Evolutionary conservation across 2,888 invertebrate genomes (phyloP), one percentile per base, ranked within the genome.

Genomic region (Halocaridina rubra): DNA sequence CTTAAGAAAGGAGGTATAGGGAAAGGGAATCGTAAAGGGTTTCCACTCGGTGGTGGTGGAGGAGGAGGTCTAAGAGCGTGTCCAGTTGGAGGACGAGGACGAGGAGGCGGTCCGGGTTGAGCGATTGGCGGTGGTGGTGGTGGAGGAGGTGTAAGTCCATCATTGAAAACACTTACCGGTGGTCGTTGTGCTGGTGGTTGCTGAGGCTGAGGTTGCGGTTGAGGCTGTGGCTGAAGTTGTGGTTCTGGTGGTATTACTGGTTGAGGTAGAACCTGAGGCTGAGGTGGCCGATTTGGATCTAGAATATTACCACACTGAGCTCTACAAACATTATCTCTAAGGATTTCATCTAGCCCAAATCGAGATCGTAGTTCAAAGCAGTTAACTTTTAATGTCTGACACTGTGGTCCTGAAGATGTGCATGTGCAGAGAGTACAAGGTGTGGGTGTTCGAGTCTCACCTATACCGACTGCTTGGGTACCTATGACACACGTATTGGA

Each of bases 391-490:
- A 81, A 76, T 4, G 87, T 85, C 75, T 87, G 87, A 59, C 87
- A 87, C 79, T 85, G 84, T 2, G 81, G 96, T 90, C 97, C 97
- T 91, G 96, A 96, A 22, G 92, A 92, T 8, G 96, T 95, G 90
- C 97, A 97, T 85, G 96, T 94, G 90, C 97, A 97, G 80, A 96
- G 96, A 0, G 96, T 97, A 90, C 97, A 97, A 2, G 97, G 97
- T n/a, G 95, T 94, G 0, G 96, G 96, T 91, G 97, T 95, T 27
- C 95, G 95, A 0, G 96, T 95, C 88, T 95, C 95, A 0, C 97
- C 96, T 4, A 96, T 93, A 4, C 94, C 93, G 5, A 96, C 94
- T 84, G 94, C 94, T 33, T 95, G 93, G 64, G 94, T 95, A 1
- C 95, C 96, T 16, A 87, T 87, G 57, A 91, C 80, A 67, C 88